A percentile compares a stretch with the other conserved stretches of the same genome.
Evolutionary conservation across 2,797 vertebrate species (phyloP).

Genomic region (Sebastes kiyomatsui): DNA sequence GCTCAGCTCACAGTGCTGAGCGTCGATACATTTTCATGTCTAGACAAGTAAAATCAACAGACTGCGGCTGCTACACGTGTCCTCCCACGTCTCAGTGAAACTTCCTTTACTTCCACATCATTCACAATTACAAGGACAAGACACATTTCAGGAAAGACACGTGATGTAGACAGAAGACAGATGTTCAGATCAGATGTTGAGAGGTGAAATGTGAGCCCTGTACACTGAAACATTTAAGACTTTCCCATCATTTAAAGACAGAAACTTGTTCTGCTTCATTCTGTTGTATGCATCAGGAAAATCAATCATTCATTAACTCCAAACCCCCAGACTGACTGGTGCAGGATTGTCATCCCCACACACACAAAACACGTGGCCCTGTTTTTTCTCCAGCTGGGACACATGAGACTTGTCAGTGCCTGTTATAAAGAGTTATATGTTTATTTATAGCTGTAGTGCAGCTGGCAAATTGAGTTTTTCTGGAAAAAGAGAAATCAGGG

Average conservation of each 20-base stretch:
- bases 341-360: constrained; percentile 32
- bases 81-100: not conserved
- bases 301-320: constrained; percentile 59
- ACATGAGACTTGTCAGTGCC: constrained; percentile 27
- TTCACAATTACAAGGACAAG: constrained; percentile 3
- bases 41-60: constrained; percentile 16
- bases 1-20: not conserved
- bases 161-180: not conserved
- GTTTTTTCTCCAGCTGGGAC: constrained; percentile 12
- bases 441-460: constrained; percentile 43
- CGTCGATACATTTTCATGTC: constrained; percentile 25
- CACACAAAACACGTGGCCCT: not conserved
- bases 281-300: constrained; percentile 28
- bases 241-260: constrained; percentile 1
- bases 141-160: not conserved
- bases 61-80: not conserved
- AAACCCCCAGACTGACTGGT: constrained; percentile 21
- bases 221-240: not conserved
- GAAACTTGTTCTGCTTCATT: constrained; percentile 19
- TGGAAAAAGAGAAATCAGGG: constrained; percentile 10
- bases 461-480: not conserved
- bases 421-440: constrained; percentile 19
- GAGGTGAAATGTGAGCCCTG: not conserved
- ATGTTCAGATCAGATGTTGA: not conserved
- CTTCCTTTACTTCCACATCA: not conserved